Evolutionary conservation across 2,888 invertebrate species (phyloP).

Genomic region (Ditula angustiorana): DNA sequence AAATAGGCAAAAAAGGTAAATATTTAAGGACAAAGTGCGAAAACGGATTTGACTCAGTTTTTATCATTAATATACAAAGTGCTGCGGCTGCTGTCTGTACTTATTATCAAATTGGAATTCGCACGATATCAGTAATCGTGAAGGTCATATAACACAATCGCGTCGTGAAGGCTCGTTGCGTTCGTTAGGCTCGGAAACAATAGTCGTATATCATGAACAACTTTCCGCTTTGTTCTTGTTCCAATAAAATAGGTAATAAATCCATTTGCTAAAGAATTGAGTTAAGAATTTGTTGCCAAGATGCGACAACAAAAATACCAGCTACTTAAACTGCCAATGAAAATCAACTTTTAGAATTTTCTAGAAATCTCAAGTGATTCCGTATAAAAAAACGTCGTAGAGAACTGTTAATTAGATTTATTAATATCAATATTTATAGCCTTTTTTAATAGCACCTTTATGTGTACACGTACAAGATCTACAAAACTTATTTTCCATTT

Average conservation of each 20-base stretch:
- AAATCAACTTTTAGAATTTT: not conserved
- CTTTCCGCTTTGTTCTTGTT: constrained; percentile 31
- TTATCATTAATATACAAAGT: not conserved
- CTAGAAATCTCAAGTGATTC: not conserved
- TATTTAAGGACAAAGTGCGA: too few relatives aligned
- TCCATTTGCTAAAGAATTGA: constrained; percentile 22
- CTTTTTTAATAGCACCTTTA: too few relatives aligned
- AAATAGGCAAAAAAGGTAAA: too few relatives aligned
- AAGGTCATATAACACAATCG: constrained; percentile 32
- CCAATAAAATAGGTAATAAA: constrained; percentile 28
- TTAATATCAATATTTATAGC: too few relatives aligned
- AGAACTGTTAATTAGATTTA: too few relatives aligned
- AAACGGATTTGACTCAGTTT: too few relatives aligned
- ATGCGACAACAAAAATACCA: constrained; percentile 6
- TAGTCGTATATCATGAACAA: constrained; percentile 32
- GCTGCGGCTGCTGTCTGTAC: not conserved
- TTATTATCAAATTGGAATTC: constrained; percentile 16
- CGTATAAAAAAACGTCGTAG: too few relatives aligned
- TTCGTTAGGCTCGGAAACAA: constrained; percentile 24
- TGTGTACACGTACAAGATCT: too few relatives aligned
- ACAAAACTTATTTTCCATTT: too few relatives aligned
- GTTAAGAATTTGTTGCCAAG: constrained; percentile 12
- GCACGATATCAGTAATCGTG: constrained; percentile 19
- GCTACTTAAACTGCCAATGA: not conserved
- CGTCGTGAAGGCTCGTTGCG: constrained; percentile 25